A percentile compares a stretch with the other conserved stretches of the same genome.
Evolutionary conservation across 2,888 invertebrate species (phyloP).

Genomic region (Ypsolopha scabrella): DNA sequence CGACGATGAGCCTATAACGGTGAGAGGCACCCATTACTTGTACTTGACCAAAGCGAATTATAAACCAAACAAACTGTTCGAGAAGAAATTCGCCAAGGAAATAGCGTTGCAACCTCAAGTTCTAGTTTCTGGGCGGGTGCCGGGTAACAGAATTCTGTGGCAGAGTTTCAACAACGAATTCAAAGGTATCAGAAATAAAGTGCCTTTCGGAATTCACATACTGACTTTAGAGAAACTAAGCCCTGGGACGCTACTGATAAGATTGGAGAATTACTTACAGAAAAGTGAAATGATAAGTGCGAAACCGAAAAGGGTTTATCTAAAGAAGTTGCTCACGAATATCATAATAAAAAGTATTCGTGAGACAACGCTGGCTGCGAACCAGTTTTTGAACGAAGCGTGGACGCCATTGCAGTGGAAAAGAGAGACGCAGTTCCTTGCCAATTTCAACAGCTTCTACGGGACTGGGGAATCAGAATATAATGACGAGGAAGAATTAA

Average conservation of each 20-base stretch:
- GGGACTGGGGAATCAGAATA: slow-evolving; percentile 18
- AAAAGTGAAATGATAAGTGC: slow-evolving; percentile 68
- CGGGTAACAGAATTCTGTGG: slow-evolving; percentile 39
- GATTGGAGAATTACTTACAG: slow-evolving; percentile 84
- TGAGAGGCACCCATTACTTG: slow-evolving; percentile 37
- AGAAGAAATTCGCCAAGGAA: slow-evolving; percentile 48
- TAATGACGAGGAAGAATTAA: slow-evolving; percentile 12
- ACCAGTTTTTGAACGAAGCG: slow-evolving; percentile 69
- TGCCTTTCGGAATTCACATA: slow-evolving; percentile 80
- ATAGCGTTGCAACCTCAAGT: slow-evolving; percentile 27
- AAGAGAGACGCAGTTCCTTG: slow-evolving; percentile 27
- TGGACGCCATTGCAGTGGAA: slow-evolving; percentile 63
- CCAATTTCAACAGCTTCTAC: slow-evolving; percentile 31
- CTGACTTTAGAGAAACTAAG: slow-evolving; percentile 84
- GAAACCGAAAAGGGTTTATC: slow-evolving; percentile 58
- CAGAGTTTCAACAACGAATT: slow-evolving; percentile 26
- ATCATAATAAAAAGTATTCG: slow-evolving; percentile 60
- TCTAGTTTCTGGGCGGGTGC: slow-evolving; percentile 14
- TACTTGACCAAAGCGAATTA: slow-evolving; percentile 33
- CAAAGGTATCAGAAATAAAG: slow-evolving; percentile 54
- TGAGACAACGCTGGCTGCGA: slow-evolving; percentile 78
- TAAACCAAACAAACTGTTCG: slow-evolving; percentile 36
- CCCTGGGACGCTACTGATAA: slow-evolving; percentile 70
- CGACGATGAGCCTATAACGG: slow-evolving; percentile 18
- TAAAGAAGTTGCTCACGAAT: slow-evolving; percentile 69